Evolutionary conservation across 2,888 invertebrate species (phyloP), one percentile per base, ranked within the genome.

Genomic region (Thumatha senex): DNA sequence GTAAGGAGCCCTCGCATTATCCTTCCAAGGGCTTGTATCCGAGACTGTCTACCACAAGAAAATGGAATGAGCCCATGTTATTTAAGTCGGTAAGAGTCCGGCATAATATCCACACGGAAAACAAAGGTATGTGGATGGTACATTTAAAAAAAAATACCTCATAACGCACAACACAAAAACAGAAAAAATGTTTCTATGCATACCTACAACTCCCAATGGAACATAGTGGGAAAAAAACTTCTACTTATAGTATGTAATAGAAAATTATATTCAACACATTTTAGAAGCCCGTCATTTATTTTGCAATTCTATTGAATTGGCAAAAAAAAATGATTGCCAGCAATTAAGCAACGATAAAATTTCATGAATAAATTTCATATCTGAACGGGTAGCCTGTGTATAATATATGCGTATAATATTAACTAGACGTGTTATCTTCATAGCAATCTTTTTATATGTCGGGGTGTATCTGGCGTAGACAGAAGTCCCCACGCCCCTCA

Each of bases 381-480:
- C 31, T 46, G 50, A 50, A 31, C 40, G 45, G 33, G 50, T 50
- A 46, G 45, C 61, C 51, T 51, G 57, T 61, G 59, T 24, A 24
- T 24, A 24, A 24, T 24, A 24, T 24, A 24, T 24, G 18, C 18
- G 18, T 64, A 56, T 67, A 63, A 58, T 62, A 62, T 67, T 62
- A 69, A 66, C 64, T 64, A 56, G 65, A 61, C 61, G 63, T 66
- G 67, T 74, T 74, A 78, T 76, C 74, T 76, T 75, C 76, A 62
- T 68, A 66, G 69, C 76, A 67, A 72, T 76, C 74, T 78, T 74
- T 74, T 74, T 74, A 70, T 69, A 77, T 69, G 71, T 67, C 63
- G 66, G 67, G 63, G 61, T 61, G 68, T 70, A 74, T 76, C 77
- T 74, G 75, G 70, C 70, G 75, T 58, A 68, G 74, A 72, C 78